These are phyloP conservation scores for Dendronephthya gigantea DNA, from an alignment of 64 coral and sea anemone genomes.

Conservation along the genomic window DNA sequence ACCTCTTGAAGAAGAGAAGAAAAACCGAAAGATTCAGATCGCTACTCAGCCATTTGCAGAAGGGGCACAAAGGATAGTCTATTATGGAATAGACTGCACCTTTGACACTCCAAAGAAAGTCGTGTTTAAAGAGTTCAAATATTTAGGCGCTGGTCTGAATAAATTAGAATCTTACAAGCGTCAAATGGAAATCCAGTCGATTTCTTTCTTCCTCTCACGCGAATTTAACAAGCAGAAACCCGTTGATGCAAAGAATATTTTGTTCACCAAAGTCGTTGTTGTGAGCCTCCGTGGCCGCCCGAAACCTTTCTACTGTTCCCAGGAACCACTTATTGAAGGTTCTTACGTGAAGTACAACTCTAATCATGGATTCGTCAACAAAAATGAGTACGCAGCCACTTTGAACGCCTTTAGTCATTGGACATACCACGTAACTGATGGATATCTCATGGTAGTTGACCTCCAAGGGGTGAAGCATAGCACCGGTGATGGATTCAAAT, in stretches of 20 bases:
- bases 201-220: neutral
- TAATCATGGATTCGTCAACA: neutral
- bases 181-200: neutral
- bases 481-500: neutral
- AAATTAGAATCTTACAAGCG: neutral
- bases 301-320: conserved; percentile 3
- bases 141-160: neutral
- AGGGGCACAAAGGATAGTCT: conserved; percentile 3
- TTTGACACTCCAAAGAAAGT: neutral
- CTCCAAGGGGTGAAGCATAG: neutral
- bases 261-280: conserved; percentile 5
- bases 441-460: conserved; percentile 1
- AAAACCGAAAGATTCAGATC: neutral
- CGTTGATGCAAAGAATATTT: neutral
- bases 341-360: neutral
- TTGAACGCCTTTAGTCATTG: conserved; percentile 17
- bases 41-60: neutral
- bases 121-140: conserved; percentile 15
- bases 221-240: conserved; percentile 13
- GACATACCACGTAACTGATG: conserved; percentile 1
- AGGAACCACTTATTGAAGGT: conserved; percentile 13
- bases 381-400: conserved; percentile 4
- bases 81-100: neutral
- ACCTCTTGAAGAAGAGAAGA: neutral
- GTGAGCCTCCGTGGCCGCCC: neutral